Conservation (phyloP, 2,797 vertebrate species). For the Brachyrhaphis roseni region DNA sequence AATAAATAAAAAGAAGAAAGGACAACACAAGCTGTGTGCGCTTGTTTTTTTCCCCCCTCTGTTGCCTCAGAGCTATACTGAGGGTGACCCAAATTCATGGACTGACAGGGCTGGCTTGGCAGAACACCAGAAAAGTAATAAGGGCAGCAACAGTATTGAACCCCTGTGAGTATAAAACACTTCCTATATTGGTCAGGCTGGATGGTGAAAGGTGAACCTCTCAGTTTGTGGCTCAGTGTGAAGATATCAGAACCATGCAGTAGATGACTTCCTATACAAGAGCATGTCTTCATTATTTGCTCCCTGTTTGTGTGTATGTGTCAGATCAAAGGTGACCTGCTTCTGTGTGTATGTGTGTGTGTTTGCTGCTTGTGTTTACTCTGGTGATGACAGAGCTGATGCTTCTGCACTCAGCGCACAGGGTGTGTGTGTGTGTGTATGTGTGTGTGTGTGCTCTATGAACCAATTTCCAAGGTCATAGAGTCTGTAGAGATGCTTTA, state of each 20-base stretch:
- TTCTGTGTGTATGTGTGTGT: slow-evolving; percentile 29
- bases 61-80: slow-evolving; percentile 46
- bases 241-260: slow-evolving; percentile 49
- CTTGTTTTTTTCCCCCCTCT: slow-evolving; percentile 29
- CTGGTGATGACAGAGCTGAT: slow-evolving; percentile 37
- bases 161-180: slow-evolving; percentile 57
- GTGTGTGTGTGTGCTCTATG: background rate
- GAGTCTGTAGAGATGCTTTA: slow-evolving; percentile 7
- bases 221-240: slow-evolving; percentile 31
- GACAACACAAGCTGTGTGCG: slow-evolving; percentile 29
- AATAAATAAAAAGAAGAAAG: slow-evolving; percentile 23
- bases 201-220: slow-evolving; percentile 48
- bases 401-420: slow-evolving; percentile 8
- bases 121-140: slow-evolving; percentile 73
- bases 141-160: slow-evolving; percentile 68
- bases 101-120: slow-evolving; percentile 70
- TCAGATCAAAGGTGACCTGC: slow-evolving; percentile 58
- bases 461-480: slow-evolving; percentile 29
- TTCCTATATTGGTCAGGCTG: slow-evolving; percentile 57
- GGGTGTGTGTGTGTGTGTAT: background rate
- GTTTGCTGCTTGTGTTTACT: slow-evolving; percentile 35
- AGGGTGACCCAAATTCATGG: slow-evolving; percentile 74
- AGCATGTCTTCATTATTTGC: slow-evolving; percentile 16
- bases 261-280: slow-evolving; percentile 42
- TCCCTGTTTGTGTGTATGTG: slow-evolving; percentile 21